Evolutionary conservation across 2,888 invertebrate genomes (phyloP).

Genomic region (Mimachlamys varia): DNA sequence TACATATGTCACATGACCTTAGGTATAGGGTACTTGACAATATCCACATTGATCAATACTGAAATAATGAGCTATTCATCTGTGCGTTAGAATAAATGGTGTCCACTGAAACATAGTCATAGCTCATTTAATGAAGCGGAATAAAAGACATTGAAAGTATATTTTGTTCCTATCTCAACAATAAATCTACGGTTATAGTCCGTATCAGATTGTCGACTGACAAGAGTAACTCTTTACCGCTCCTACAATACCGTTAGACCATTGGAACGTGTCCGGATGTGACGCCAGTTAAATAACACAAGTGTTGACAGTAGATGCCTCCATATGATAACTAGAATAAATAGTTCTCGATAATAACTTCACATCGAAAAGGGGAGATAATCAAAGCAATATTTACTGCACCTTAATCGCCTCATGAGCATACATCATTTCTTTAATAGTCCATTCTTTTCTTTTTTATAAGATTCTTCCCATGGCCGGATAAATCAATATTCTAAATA

Average conservation of each 20-base stretch:
- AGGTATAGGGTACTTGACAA: too few relatives aligned
- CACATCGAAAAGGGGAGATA: background rate
- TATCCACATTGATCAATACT: too few relatives aligned
- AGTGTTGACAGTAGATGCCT: slow-evolving; percentile 10
- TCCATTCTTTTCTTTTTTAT: background rate
- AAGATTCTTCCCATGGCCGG: background rate
- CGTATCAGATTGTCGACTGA: background rate
- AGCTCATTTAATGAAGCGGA: background rate
- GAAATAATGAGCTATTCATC: too few relatives aligned
- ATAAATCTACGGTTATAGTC: background rate
- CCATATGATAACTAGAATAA: background rate
- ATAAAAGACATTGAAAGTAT: background rate
- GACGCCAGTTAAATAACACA: background rate
- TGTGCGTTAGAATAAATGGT: too few relatives aligned
- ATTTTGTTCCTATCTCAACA: background rate
- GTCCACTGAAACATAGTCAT: background rate
- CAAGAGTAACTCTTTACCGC: background rate
- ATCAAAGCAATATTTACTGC: background rate
- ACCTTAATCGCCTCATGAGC: slow-evolving; percentile 1
- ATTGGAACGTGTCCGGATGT: background rate
- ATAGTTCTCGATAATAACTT: background rate
- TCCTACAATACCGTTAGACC: background rate
- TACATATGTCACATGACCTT: too few relatives aligned
- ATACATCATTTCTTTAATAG: background rate
- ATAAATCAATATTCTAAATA: slow-evolving; percentile 18